Evolutionary conservation across 2,113 vertebrate species (phyloP).

Genomic region (Urocynchramus pylzowi): DNA sequence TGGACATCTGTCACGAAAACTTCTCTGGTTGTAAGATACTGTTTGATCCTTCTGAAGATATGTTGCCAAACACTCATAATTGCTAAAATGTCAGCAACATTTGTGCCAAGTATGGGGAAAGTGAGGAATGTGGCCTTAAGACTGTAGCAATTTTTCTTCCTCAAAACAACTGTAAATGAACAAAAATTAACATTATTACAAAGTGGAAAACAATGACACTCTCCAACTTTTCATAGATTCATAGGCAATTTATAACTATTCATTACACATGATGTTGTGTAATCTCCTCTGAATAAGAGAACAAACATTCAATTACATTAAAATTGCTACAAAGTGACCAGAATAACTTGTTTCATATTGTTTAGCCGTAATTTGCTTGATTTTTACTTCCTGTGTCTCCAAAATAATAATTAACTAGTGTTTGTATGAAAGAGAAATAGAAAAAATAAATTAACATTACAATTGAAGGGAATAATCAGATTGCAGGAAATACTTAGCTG

Average conservation of each 20-base stretch:
- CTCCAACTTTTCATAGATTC: not conserved
- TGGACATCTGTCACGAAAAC: not conserved
- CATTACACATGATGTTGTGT: not conserved
- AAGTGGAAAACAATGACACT: not conserved
- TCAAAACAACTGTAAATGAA: constrained; percentile 11
- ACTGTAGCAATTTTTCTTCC: not conserved
- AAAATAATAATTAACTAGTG: not conserved
- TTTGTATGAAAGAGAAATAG: not conserved
- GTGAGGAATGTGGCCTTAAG: not conserved
- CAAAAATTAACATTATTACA: not conserved
- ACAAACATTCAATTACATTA: not conserved
- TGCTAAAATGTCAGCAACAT: not conserved
- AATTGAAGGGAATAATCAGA: not conserved
- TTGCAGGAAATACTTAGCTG: not conserved
- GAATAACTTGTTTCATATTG: not conserved
- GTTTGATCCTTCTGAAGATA: not conserved
- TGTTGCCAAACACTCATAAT: not conserved
- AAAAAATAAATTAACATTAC: not conserved
- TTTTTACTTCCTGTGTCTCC: not conserved
- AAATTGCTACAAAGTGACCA: not conserved
- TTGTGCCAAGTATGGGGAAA: not conserved
- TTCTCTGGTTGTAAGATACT: not conserved
- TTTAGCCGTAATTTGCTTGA: not conserved
- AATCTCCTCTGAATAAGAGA: not conserved
- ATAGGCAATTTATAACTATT: not conserved